phyloP scores from a whole-genome alignment of 2,888 invertebrate species.

The Tetanocera ferruginea region DNA sequence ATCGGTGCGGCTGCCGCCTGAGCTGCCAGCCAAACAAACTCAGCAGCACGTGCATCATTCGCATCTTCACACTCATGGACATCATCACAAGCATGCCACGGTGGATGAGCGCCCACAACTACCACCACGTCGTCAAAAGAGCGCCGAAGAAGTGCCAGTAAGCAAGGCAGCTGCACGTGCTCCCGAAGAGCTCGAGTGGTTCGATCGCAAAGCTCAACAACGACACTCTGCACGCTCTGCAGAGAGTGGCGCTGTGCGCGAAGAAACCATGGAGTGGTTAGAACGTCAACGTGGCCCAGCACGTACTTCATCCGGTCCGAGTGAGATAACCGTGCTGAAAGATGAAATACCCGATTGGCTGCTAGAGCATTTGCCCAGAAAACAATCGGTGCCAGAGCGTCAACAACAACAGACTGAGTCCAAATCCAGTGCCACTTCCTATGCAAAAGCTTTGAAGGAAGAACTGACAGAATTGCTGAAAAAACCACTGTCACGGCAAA shows the following conservation, averaged over 20 bases:
- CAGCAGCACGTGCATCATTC: background rate
- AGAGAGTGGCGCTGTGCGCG: slow-evolving; percentile 67
- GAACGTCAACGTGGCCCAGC: slow-evolving; percentile 64
- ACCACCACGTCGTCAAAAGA: slow-evolving; percentile 57
- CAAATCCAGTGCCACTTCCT: slow-evolving; percentile 59
- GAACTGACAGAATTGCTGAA: slow-evolving; percentile 67
- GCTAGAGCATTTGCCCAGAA: slow-evolving; percentile 65
- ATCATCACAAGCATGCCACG: slow-evolving; percentile 49
- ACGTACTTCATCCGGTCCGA: slow-evolving; percentile 69
- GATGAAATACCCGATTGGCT: slow-evolving; percentile 69
- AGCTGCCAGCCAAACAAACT: slow-evolving; percentile 49
- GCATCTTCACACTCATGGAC: slow-evolving; percentile 42
- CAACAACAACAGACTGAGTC: slow-evolving; percentile 51
- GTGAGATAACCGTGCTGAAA: slow-evolving; percentile 68
- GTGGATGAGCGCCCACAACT: slow-evolving; percentile 55
- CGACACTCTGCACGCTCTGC: slow-evolving; percentile 69
- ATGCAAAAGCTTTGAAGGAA: slow-evolving; percentile 65
- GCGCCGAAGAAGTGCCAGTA: slow-evolving; percentile 57
- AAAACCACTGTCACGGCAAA: slow-evolving; percentile 68
- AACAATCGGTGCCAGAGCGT: slow-evolving; percentile 60
- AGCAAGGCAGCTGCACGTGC: slow-evolving; percentile 52
- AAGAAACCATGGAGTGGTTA: slow-evolving; percentile 68
- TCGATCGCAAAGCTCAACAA: slow-evolving; percentile 68
- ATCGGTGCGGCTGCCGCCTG: slow-evolving; percentile 59
- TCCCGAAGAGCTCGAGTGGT: slow-evolving; percentile 66